Conservation (phyloP, 2,797 vertebrate genomes). For the Petrocephalus schoutedeni region DNA sequence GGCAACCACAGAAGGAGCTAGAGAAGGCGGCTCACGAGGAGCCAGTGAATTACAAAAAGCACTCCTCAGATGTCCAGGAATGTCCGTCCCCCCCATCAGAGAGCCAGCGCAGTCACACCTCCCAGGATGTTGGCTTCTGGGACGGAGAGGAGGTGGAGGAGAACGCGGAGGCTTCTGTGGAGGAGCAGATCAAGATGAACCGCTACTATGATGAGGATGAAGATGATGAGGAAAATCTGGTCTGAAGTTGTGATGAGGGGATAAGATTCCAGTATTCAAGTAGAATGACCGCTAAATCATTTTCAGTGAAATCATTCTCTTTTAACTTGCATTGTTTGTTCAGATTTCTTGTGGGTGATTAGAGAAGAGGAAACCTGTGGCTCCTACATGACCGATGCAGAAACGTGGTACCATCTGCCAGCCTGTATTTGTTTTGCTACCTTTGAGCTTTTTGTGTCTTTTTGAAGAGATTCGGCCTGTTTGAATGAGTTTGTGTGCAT, state of each 20-base stretch:
- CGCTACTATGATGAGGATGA: slow-evolving; percentile 79
- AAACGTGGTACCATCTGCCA: not conserved
- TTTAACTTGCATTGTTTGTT: not conserved
- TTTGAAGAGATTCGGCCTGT: not conserved
- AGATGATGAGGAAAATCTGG: slow-evolving; percentile 50
- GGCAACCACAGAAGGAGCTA: slow-evolving; percentile 26
- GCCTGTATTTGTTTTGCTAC: not conserved
- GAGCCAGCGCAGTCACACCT: slow-evolving; percentile 55
- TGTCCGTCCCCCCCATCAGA: slow-evolving; percentile 51
- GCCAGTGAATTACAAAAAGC: slow-evolving; percentile 43
- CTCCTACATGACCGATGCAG: not conserved
- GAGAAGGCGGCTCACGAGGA: slow-evolving; percentile 36
- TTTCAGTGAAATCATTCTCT: not conserved
- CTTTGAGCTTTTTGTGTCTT: not conserved
- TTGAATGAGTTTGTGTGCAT: not conserved
- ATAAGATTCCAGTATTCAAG: not conserved
- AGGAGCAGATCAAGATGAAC: slow-evolving; percentile 93
- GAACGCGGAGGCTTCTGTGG: slow-evolving; percentile 70
- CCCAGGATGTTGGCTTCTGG: slow-evolving; percentile 80
- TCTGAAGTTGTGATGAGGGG: not conserved
- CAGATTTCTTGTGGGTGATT: slow-evolving; percentile 1
- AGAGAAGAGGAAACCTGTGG: not conserved
- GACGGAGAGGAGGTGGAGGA: slow-evolving; percentile 69
- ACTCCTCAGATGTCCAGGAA: slow-evolving; percentile 48
- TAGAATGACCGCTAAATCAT: not conserved